These are phyloP conservation scores for Tetramorium alpestre DNA, from an alignment of 1,140 invertebrate species.

Conservation along the genomic window DNA sequence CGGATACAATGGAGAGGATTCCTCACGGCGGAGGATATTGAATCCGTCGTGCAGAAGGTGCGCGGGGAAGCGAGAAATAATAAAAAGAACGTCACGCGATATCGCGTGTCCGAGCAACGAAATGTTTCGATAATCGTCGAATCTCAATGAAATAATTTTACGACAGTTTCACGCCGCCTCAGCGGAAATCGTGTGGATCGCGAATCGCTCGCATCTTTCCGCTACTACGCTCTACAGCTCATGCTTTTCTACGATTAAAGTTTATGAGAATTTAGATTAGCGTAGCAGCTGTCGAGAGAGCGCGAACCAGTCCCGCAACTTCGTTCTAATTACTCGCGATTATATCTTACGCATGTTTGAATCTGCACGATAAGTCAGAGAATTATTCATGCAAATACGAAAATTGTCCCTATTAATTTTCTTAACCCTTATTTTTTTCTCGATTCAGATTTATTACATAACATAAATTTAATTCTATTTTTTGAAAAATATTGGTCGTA, in stretches of 20 bases:
- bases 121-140: constrained; percentile 23
- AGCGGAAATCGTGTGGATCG: not conserved
- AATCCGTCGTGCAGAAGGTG: constrained; percentile 1
- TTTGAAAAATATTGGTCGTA: not conserved
- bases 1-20: constrained; percentile 27
- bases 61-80: not conserved
- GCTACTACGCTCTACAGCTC: not conserved
- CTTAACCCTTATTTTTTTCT: not conserved
- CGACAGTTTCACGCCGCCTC: not conserved
- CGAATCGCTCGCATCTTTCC: constrained; percentile 1
- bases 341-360: constrained; percentile 52
- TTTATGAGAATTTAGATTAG: constrained; percentile 59
- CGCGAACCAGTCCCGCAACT: constrained; percentile 35
- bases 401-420: not conserved
- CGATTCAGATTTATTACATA: not conserved
- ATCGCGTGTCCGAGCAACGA: constrained; percentile 28
- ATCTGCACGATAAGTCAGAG: constrained; percentile 22
- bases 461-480: not conserved
- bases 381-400: not conserved
- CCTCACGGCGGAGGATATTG: constrained; percentile 32
- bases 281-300: constrained; percentile 30
- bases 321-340: constrained; percentile 40
- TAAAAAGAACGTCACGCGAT: constrained; percentile 36
- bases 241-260: constrained; percentile 32
- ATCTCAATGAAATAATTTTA: constrained; percentile 20